phyloP scores from a whole-genome alignment of 2,797 vertebrate genomes.

The Ctenosaura bakeri region DNA sequence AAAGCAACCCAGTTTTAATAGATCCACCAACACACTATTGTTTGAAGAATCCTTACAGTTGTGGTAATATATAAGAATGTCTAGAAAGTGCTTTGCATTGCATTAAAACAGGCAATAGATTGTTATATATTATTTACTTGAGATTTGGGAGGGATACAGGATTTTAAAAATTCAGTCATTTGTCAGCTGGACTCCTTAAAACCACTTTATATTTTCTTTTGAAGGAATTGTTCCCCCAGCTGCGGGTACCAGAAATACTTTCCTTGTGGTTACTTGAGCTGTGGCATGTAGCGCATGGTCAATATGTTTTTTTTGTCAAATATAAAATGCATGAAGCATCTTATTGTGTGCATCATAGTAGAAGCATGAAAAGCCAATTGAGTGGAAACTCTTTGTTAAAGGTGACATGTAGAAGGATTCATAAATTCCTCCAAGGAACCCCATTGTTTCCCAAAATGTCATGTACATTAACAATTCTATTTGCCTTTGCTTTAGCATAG shows the following conservation, averaged over 20 bases:
- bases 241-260: background rate
- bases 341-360: background rate
- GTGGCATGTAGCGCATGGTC: background rate
- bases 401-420: background rate
- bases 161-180: background rate
- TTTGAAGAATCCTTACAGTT: slow-evolving; percentile 65
- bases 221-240: background rate
- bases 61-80: slow-evolving; percentile 26
- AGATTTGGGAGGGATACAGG: background rate
- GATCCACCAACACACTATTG: slow-evolving; percentile 53
- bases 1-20: slow-evolving; percentile 69
- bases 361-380: background rate
- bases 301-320: background rate
- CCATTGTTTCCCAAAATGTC: background rate
- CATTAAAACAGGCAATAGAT: background rate
- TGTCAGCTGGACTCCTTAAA: background rate
- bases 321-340: background rate
- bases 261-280: background rate
- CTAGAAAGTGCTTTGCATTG: slow-evolving; percentile 24
- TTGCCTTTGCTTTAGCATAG: background rate
- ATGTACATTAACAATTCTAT: background rate
- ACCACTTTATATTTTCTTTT: background rate
- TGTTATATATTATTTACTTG: slow-evolving; percentile 27
- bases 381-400: background rate
- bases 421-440: background rate